Evolutionary conservation across 2,888 invertebrate species (phyloP).

Genomic region (Aphidoletes aphidimyza): DNA sequence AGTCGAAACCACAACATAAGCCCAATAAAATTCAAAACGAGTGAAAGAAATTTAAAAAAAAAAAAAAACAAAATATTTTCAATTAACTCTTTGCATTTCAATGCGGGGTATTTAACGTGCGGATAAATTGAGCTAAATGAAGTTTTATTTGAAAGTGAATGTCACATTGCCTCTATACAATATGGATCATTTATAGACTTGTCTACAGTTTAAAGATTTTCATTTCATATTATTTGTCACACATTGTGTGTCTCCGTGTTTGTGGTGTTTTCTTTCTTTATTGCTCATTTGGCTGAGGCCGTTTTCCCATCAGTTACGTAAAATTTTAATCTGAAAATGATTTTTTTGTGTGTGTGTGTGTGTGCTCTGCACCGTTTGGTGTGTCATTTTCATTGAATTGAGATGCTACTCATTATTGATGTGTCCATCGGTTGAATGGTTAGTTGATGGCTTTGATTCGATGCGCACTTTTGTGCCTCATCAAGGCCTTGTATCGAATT

Average conservation of each 20-base stretch:
- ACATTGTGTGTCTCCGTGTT: not conserved
- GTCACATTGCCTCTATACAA: not conserved
- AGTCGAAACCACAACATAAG: too few species aligned
- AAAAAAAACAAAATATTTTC: not conserved
- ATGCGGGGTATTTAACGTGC: conserved; percentile 12
- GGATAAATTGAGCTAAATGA: not conserved
- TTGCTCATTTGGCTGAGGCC: not conserved
- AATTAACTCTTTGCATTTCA: conserved; percentile 16
- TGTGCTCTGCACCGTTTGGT: too few species aligned
- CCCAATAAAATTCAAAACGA: too few species aligned
- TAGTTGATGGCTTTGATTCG: too few species aligned
- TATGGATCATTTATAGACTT: not conserved
- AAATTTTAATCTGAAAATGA: conserved; percentile 31
- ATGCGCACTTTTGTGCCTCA: too few species aligned
- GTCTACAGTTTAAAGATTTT: not conserved
- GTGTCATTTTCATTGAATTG: not conserved
- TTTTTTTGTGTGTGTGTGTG: not conserved
- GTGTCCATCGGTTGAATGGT: too few species aligned
- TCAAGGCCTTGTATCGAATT: not conserved
- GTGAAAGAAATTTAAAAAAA: too few species aligned
- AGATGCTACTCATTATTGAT: not conserved
- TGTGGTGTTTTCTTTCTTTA: not conserved
- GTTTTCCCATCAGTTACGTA: not conserved
- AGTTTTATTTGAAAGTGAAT: conserved; percentile 26
- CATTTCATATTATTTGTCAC: conserved; percentile 4